Evolutionary conservation across 2,113 vertebrate genomes (phyloP), one percentile per base, ranked within the genome.

Genomic region (Salvelinus sp.): DNA sequence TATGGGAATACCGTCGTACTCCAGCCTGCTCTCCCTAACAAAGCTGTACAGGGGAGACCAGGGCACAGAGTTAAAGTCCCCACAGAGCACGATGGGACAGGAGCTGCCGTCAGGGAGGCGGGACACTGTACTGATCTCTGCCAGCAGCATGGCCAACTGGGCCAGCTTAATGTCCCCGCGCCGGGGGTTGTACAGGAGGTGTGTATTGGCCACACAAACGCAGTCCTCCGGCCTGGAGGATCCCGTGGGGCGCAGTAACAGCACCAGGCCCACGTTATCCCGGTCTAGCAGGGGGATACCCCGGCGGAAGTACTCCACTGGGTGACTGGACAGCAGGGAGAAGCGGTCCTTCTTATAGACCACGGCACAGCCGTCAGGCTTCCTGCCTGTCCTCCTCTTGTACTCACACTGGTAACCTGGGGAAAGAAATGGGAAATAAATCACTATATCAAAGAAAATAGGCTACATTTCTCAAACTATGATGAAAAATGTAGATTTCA

Each of bases 131-230:
- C 88, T 79, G 62, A 98, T 95, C 92, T 99, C 97, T 25, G 98
- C 97, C 84, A 99, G 82, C 1, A 99, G 94, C 88, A 99, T 93
- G 9, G 97, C 97, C 84, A 99, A 83, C 70, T 99, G 98, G 28
- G 97, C 95, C 85, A 99, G 93, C 66, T 99, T 99, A 86, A 99
- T 94, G 84, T 99, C 98, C 0, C 98, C 98, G 9, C 98, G 94
- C 30, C 95, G 93, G 2, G 98, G 97, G 84, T 99, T 99, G 82
- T 96, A 99, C 16, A 99, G 89, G 6, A 99, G 94, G 86, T 99
- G 97, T 0, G 98, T 99, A 65, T 99, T 99, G 84, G 97, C 97
- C 23, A 99, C 84, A 6, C 97, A 99, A 2, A 72, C 22, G 6
- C 82, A 69, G 9, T 77, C 57, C 1, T 83, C 73, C 0, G 76